A percentile compares a stretch with the other conserved stretches of the same genome.
Conservation (phyloP, 2,113 vertebrate species). For the Stomatorhinus ivindoensis region DNA sequence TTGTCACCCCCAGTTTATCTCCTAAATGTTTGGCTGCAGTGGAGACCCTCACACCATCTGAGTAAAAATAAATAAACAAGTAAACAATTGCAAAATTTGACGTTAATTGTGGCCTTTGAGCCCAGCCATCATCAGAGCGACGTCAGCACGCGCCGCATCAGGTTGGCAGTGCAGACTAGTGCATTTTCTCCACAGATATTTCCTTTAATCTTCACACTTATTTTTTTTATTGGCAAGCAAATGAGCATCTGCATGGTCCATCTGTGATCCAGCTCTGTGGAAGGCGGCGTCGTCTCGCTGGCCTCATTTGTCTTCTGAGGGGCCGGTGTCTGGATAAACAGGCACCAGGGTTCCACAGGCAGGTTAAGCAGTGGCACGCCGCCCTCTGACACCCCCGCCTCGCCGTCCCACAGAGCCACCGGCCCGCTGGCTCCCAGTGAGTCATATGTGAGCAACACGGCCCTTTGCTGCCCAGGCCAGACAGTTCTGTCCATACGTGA, state of each 20-base stretch:
- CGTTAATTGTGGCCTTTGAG: not conserved
- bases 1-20: not conserved
- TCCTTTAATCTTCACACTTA: slow-evolving; percentile 56
- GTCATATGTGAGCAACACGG: not conserved
- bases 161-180: slow-evolving; percentile 42
- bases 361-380: not conserved
- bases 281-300: slow-evolving; percentile 45
- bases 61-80: slow-evolving; percentile 18
- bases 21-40: slow-evolving; percentile 23
- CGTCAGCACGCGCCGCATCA: not conserved
- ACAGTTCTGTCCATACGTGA: not conserved
- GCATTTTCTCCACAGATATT: slow-evolving; percentile 49
- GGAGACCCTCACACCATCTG: slow-evolving; percentile 32
- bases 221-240: slow-evolving; percentile 64
- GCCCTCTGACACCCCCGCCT: not conserved
- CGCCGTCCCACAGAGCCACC: not conserved
- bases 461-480: not conserved
- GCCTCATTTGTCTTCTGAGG: slow-evolving; percentile 53
- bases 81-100: slow-evolving; percentile 2
- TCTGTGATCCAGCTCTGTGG: slow-evolving; percentile 38
- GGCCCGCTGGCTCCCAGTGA: not conserved
- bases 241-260: slow-evolving; percentile 54
- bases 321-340: slow-evolving; percentile 31
- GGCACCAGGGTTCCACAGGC: not conserved
- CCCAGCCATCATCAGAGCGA: not conserved